phyloP scores from a whole-genome alignment of 2,113 vertebrate species.

The Phylloscopus whistleri region DNA sequence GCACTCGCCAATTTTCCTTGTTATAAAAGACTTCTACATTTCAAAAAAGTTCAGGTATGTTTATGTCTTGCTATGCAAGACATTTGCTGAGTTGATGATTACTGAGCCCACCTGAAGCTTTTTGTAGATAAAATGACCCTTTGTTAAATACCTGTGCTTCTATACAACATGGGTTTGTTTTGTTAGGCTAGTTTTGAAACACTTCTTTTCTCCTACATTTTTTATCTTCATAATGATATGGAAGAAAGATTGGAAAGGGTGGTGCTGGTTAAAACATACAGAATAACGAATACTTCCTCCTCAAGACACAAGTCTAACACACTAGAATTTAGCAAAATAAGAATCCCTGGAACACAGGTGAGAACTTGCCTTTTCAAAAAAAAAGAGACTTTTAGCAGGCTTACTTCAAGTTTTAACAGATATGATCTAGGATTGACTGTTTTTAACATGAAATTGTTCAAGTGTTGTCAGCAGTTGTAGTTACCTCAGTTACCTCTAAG shows the following conservation, averaged over 20 bases:
- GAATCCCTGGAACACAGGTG: neutral
- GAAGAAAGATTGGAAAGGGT: neutral
- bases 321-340: slow-evolving; percentile 51
- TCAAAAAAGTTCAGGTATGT: slow-evolving; percentile 55
- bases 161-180: neutral
- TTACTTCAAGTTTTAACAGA: slow-evolving; percentile 54
- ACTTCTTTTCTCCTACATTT: neutral
- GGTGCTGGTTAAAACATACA: neutral
- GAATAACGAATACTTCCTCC: slow-evolving; percentile 31
- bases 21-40: slow-evolving; percentile 20
- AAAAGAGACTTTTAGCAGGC: slow-evolving; percentile 39
- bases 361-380: slow-evolving; percentile 51
- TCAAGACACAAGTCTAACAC: neutral
- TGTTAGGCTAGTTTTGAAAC: neutral
- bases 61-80: slow-evolving; percentile 37
- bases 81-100: slow-evolving; percentile 48
- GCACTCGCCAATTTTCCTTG: neutral
- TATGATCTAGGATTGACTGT: slow-evolving; percentile 22
- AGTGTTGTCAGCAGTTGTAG: slow-evolving; percentile 48
- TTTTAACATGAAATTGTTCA: slow-evolving; percentile 27
- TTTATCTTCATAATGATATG: slow-evolving; percentile 8
- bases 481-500: slow-evolving; percentile 40
- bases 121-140: slow-evolving; percentile 18
- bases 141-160: neutral
- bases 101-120: slow-evolving; percentile 51